Evolutionary conservation across 2,888 invertebrate genomes (phyloP), one percentile per base, ranked within the genome.

Genomic region (Eledone cirrhosa): DNA sequence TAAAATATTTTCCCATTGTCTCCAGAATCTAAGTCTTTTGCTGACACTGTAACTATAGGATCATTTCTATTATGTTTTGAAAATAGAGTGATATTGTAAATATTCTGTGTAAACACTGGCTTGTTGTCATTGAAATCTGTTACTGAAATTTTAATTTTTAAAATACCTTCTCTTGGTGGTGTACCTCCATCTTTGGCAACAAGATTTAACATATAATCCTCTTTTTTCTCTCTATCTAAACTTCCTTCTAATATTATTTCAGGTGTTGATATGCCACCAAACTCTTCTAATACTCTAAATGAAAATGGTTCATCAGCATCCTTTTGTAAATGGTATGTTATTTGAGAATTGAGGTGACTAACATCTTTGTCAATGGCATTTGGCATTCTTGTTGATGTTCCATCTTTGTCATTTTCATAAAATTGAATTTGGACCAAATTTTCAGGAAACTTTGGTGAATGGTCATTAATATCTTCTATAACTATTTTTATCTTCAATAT

Each of bases 81-180:
- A 41, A 31, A 72, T 13, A n/a, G n/a, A n/a, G n/a, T n/a, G n/a
- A 72, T 72, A 13, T 72, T 72, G 8, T 72, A 72, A 13, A 22
- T 29, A 19, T 72, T 72, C n/a, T 72, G n/a, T 16, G 72, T 19
- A 72, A 72, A 72, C 31, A 72, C 41, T 19, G 72, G 72, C 13
- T n/a, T 41, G 7, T 72, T 72, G 31, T 72, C 72, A 72, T 72
- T 72, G 31, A 72, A 19, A 72, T 72, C 72, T 41, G 11, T 72
- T 3, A 72, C 33, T 16, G 72, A 72, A 8, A 72, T 72, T 29
- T 31, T 29, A 19, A 72, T 31, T n/a, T 72, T 72, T 1, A 72
- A 19, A 7, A 2, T 72, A 2, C 0, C 41, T 72, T 29, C n/a
- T 41, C n/a, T 72, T 5, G 72, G 72, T 5, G 22, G 22, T n/a